Conservation (phyloP, 2,797 vertebrate species). For the Rhodeus uyekii region DNA sequence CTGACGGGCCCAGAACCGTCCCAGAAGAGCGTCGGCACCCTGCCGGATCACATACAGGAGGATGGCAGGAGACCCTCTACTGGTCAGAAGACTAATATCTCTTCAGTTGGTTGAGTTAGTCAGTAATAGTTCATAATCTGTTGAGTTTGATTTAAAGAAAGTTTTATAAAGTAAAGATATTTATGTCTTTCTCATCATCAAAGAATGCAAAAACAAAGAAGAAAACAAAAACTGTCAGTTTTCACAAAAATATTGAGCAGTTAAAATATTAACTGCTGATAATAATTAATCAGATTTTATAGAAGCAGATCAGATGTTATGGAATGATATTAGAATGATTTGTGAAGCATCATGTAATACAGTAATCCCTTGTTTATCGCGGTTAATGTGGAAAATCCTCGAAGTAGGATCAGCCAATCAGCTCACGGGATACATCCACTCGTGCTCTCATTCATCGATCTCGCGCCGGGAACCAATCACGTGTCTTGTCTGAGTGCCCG, state of each 20-base stretch:
- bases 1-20: conserved; percentile 79
- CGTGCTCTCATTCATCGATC: too few species aligned
- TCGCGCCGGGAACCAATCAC: too few species aligned
- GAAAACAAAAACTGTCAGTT: not conserved
- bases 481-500: too few species aligned
- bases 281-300: not conserved
- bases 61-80: conserved; percentile 45
- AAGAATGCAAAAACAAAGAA: not conserved
- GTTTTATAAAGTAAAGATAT: not conserved
- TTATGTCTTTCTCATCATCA: not conserved
- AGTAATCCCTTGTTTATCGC: too few species aligned
- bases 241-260: not conserved
- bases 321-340: not conserved
- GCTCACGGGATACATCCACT: too few species aligned
- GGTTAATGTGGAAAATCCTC: too few species aligned
- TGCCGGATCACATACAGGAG: conserved; percentile 45
- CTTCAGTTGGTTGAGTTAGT: not conserved
- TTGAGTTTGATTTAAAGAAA: not conserved
- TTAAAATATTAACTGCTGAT: not conserved
- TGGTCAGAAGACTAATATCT: conserved; percentile 45
- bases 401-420: too few species aligned
- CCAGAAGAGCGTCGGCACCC: conserved; percentile 71
- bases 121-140: not conserved
- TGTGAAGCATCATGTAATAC: not conserved
- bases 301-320: not conserved